Conservation (phyloP, 2,797 vertebrate genomes). For the Xiphorhynchus erythropygius region DNA sequence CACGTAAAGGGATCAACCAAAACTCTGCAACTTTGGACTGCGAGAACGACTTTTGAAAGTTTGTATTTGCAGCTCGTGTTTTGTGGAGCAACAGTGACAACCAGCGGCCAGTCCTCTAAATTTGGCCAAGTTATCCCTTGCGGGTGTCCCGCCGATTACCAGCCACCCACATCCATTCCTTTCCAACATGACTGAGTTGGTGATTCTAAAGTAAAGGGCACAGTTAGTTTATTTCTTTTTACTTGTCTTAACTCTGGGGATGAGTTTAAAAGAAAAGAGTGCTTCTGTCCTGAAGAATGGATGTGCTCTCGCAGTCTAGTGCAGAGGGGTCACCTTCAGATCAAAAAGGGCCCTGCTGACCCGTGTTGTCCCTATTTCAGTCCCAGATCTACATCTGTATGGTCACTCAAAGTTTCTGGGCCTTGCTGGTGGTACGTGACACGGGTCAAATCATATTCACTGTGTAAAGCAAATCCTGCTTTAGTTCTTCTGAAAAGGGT, state of each 20-base stretch:
- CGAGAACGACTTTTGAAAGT: background rate
- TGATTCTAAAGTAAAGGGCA: background rate
- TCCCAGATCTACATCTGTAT: background rate
- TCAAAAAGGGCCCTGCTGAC: background rate
- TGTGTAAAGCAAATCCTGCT: background rate
- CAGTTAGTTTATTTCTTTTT: background rate
- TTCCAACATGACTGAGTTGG: background rate
- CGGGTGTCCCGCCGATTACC: background rate
- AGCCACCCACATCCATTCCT: background rate
- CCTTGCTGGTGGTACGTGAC: background rate
- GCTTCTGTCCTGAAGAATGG: background rate
- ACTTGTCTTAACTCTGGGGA: background rate
- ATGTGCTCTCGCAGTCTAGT: background rate
- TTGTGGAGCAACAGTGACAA: slow-evolving; percentile 80
- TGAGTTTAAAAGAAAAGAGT: background rate
- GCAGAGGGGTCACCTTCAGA: background rate
- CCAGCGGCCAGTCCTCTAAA: slow-evolving; percentile 60
- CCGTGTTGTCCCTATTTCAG: background rate
- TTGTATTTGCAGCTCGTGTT: background rate
- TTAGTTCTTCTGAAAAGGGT: background rate
- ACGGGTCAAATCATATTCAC: background rate
- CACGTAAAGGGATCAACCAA: background rate
- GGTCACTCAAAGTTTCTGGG: background rate
- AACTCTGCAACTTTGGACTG: background rate
- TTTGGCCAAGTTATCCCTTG: background rate